Evolutionary conservation across 1,140 invertebrate species (phyloP).

Genomic region (Orchestia grillus): DNA sequence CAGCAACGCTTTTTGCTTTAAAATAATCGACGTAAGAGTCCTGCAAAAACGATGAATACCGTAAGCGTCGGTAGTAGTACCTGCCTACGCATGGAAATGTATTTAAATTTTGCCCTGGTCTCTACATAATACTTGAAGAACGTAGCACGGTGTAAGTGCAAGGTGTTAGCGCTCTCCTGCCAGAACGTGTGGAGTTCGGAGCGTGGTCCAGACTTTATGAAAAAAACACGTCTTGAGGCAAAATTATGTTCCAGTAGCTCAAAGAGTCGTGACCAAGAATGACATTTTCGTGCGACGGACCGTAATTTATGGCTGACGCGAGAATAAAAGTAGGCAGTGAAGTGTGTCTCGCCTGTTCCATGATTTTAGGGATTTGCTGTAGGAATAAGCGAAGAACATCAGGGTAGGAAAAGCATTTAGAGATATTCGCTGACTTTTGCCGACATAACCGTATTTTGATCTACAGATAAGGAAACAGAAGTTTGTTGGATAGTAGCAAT

Average conservation of each 20-base stretch:
- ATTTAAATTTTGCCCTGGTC: not conserved
- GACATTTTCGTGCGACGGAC: not conserved
- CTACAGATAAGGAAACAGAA: too few relatives aligned
- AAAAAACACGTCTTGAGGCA: not conserved
- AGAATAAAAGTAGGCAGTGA: not conserved
- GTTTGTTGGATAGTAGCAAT: too few relatives aligned
- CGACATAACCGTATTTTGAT: not conserved
- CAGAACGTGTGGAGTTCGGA: not conserved
- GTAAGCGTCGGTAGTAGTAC: not conserved
- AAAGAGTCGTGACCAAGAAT: slow-evolving; percentile 10
- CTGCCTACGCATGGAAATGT: not conserved
- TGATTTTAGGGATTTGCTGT: not conserved
- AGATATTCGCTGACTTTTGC: not conserved
- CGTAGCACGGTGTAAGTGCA: not conserved
- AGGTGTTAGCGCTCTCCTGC: not conserved
- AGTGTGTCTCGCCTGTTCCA: not conserved
- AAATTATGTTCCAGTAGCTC: not conserved
- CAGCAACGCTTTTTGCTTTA: too few relatives aligned
- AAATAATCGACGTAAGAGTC: too few relatives aligned
- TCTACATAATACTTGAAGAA: not conserved
- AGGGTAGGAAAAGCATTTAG: not conserved
- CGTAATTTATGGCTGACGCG: not conserved
- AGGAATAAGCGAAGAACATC: not conserved
- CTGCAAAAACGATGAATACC: not conserved
- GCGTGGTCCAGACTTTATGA: not conserved